Percentiles rank a stretch among this genome's conserved stretches.
Conservation (phyloP, 1,140 invertebrate genomes). For the Rhopalosiphum maidis region DNA sequence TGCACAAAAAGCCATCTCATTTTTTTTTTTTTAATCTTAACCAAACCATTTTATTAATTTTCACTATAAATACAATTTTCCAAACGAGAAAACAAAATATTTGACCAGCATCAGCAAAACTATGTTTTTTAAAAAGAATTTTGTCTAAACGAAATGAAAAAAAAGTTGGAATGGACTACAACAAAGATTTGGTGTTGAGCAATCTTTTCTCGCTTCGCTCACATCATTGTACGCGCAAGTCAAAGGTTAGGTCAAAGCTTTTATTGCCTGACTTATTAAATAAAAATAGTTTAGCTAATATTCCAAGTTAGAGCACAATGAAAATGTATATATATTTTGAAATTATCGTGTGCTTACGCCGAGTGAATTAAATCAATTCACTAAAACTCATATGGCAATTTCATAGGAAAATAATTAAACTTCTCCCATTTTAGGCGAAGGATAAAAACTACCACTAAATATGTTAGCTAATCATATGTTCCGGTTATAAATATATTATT, state of each 20-base stretch:
- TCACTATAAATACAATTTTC: background rate
- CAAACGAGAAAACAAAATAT: background rate
- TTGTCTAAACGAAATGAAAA: background rate
- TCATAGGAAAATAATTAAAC: background rate
- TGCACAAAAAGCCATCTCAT: background rate
- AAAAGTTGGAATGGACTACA: background rate
- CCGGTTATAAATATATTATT: background rate
- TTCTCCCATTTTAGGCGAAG: background rate
- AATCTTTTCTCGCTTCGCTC: background rate
- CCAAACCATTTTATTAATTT: background rate
- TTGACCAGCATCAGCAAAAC: background rate
- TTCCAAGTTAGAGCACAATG: background rate
- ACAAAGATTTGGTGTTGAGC: background rate
- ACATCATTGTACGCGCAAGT: background rate
- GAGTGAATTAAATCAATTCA: background rate
- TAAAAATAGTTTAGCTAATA: background rate
- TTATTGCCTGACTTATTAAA: background rate
- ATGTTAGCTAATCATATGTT: background rate
- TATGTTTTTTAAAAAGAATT: background rate
- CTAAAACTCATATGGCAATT: background rate
- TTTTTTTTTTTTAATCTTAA: background rate
- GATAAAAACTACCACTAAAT: background rate
- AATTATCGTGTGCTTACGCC: background rate
- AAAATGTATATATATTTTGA: background rate
- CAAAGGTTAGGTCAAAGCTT: background rate